Evolutionary conservation across 2,113 vertebrate genomes (phyloP).

Genomic region (Dipodomys ordii): DNA sequence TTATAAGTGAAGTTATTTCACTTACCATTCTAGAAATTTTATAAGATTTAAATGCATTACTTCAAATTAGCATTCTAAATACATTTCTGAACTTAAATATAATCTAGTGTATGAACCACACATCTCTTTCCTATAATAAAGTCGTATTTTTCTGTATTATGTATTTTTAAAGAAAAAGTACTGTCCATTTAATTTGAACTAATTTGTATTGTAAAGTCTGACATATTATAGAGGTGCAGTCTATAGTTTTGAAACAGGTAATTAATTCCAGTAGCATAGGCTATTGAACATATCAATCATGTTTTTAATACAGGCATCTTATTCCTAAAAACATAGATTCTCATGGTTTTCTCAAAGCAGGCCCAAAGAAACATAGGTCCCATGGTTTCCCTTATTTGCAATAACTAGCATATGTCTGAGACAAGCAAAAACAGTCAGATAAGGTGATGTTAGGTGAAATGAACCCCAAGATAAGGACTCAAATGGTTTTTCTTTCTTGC

Average conservation of each 20-base stretch:
- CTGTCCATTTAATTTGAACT: background rate
- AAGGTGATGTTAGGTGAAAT: too few relatives aligned
- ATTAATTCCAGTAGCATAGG: background rate
- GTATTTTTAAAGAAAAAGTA: background rate
- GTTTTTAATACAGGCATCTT: background rate
- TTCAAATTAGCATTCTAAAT: background rate
- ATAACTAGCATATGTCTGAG: too few relatives aligned
- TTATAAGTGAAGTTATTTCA: background rate
- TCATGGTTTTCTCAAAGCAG: background rate
- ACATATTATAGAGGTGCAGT: background rate
- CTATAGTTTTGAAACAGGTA: background rate
- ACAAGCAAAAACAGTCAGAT: too few relatives aligned
- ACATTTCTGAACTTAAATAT: background rate
- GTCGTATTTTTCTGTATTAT: background rate
- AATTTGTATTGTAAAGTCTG: background rate
- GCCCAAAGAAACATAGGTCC: too few relatives aligned
- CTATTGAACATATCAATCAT: background rate
- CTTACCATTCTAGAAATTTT: background rate
- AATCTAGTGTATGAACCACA: background rate
- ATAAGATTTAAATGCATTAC: background rate
- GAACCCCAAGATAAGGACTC: too few relatives aligned
- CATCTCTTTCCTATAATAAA: background rate
- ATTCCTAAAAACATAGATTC: background rate
- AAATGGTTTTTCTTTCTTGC: too few relatives aligned
- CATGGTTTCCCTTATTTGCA: too few relatives aligned